Evolutionary conservation across 2,888 invertebrate species (phyloP), one percentile per base, ranked within the genome.

Genomic region (Clivina fossor): DNA sequence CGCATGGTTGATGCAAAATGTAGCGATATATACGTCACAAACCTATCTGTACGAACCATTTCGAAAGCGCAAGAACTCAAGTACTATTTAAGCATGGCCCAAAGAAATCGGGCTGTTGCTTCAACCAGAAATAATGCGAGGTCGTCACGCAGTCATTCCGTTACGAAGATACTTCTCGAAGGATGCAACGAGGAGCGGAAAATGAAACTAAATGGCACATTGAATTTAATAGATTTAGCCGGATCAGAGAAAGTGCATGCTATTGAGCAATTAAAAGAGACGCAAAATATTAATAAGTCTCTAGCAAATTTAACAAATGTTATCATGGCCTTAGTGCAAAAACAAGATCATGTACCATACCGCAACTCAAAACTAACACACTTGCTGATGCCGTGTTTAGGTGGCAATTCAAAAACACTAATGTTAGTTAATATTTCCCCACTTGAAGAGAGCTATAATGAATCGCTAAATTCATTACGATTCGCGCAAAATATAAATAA

Each of bases 401-500:
- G 93, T 4, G 94, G 94, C 1, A 93, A 91, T 72, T 91, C 92
- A 0, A 95, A 95, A 74, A 93, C 92, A 0, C 79, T 95, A 30
- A 94, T 95, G 93, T 86, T 95, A 72, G 86, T 94, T 28, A 94
- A 94, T 74, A 83, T 94, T 63, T 85, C 91, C 9, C 93, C 94
- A 35, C 83, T 87, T 63, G 88, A 90, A 68, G 90, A 91, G 64
- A 86, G 88, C 68, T 88, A 84, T 66, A 80, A 79, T 62, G 95
- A 95, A 74, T 90, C 90, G n/a, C 77, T 94, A 3, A 92, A 89
- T 73, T 92, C 93, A 0, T 75, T 95, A 57, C 78, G 93, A 53
- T 95, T 95, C 73, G 94, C 93, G 18, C 84, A 89, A 8, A 87
- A 86, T 71, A 93, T 93, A 0, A 93, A 93, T 69, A 86, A 83